Evolutionary conservation across 1,140 invertebrate species (phyloP), one percentile per base, ranked within the genome.

Genomic region (Hormaphis cornu): DNA sequence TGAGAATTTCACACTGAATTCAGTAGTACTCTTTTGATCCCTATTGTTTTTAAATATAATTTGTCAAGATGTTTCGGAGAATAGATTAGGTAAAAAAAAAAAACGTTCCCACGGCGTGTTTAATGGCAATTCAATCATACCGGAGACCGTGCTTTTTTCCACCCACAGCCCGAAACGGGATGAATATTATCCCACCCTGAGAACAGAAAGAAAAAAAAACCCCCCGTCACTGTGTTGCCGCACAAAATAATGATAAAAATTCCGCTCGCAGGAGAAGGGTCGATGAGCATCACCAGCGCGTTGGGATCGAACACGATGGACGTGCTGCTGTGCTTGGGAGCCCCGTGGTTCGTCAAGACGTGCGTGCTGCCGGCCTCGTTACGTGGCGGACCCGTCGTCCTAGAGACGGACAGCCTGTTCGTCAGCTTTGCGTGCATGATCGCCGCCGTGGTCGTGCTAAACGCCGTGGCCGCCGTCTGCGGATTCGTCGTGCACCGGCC

Each of bases 261-360:
- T 58, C 74, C 63, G 24, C 63, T 80, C 81, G 1, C 76, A 92
- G 89, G 89, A 72, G 84, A 90, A 74, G 89, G 85, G 10, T 85
- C 87, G 26, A 92, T 93, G 82, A 90, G 89, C 0, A 87, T 93
- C 48, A 90, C 88, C 10, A 93, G 92, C 73, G 86, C 89, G 0
- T 75, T 93, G 8, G 90, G 90, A 0, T 89, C 89, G 0, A 93
- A 93, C 73, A 90, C 89, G 0, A 80, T 93, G 74, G 89, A 91
- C 70, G 91, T 93, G 56, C 75, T 93, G 1, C 80, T 93, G 18
- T 91, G 89, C n/a, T 78, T 93, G 16, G 89, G 89, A 3, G 74
- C 92, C 10, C 90, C 90, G 0, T 93, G 90, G 91, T 83, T 89
- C 4, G 86, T 92, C 50, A 89, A 86, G 72, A 86, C 85, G 2